A percentile compares a stretch with the other conserved stretches of the same genome.
Evolutionary conservation across 1,140 invertebrate genomes (phyloP).

Genomic region (Procambarus clarkii): DNA sequence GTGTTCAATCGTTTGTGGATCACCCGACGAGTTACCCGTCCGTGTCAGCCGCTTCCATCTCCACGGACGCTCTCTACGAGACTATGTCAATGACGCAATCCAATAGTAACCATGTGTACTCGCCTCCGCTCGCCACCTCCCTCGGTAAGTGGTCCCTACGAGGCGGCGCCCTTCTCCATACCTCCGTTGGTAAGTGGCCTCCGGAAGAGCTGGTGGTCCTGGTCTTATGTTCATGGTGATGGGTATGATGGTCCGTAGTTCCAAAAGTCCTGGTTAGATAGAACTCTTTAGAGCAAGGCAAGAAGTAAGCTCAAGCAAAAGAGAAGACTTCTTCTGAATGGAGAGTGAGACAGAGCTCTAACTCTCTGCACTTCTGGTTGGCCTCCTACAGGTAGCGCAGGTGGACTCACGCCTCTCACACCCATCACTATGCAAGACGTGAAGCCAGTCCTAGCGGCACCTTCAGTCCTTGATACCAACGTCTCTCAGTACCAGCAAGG

Average conservation of each 20-base stretch:
- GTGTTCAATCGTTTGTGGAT: constrained; percentile 77
- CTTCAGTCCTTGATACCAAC: constrained; percentile 79
- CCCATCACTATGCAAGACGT: constrained; percentile 88
- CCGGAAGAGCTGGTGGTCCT: constrained; percentile 9
- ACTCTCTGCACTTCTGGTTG: constrained; percentile 31
- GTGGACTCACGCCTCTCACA: constrained; percentile 83
- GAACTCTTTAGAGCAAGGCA: not conserved
- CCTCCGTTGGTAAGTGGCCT: constrained; percentile 22
- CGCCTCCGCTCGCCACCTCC: constrained; percentile 84
- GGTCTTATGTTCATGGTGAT: constrained; percentile 56
- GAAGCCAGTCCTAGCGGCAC: constrained; percentile 79
- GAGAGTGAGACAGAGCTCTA: constrained; percentile 14
- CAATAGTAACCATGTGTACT: constrained; percentile 84
- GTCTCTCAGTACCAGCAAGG: constrained; percentile 80
- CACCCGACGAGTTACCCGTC: constrained; percentile 80
- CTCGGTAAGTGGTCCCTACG: constrained; percentile 79
- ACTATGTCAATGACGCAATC: constrained; percentile 85
- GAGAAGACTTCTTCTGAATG: not conserved
- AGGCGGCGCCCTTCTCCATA: not conserved
- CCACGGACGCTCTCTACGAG: constrained; percentile 82
- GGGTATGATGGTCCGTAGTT: constrained; percentile 59
- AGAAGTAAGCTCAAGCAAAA: not conserved
- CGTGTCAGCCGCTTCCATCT: constrained; percentile 79
- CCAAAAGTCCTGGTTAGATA: constrained; percentile 21
- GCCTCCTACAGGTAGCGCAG: constrained; percentile 77